Percentiles rank a stretch among this genome's conserved stretches.
These are phyloP conservation scores for Orthosia incerta DNA, from an alignment of 2,888 invertebrate species.

Conservation along the genomic window DNA sequence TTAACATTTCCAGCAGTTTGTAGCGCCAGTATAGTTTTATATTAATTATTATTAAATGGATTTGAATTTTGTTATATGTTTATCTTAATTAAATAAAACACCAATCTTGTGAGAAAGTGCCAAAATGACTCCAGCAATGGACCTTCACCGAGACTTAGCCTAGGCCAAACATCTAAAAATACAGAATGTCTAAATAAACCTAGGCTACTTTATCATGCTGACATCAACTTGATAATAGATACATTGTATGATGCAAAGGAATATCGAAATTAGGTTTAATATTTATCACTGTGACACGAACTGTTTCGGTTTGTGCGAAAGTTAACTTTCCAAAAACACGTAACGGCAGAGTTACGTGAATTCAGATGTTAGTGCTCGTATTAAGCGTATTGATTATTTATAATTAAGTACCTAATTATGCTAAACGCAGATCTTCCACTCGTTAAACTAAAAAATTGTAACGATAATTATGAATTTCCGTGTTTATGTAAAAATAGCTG, in stretches of 20 bases:
- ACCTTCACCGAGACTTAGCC: background rate
- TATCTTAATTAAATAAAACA: constrained; percentile 3
- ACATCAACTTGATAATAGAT: background rate
- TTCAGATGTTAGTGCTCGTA: constrained; percentile 20
- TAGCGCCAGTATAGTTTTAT: background rate
- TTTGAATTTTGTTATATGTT: background rate
- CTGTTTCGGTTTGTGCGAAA: background rate
- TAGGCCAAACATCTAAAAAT: background rate
- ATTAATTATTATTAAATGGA: background rate
- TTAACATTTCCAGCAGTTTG: constrained; percentile 33
- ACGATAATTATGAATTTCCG: constrained; percentile 19
- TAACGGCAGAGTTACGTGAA: constrained; percentile 17
- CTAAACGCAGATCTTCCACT: background rate
- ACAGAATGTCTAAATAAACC: background rate
- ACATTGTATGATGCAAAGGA: background rate
- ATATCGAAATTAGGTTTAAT: constrained; percentile 22
- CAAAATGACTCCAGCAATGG: too few relatives aligned
- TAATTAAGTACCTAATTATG: constrained; percentile 8
- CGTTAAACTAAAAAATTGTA: constrained; percentile 22
- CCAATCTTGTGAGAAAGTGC: background rate
- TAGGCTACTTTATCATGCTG: background rate
- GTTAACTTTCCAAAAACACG: constrained; percentile 22
- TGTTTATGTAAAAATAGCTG: background rate
- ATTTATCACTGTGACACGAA: background rate
- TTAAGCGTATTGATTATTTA: background rate